Percentiles rank a stretch among this genome's conserved stretches.
Conservation (phyloP, 2,888 invertebrate genomes). For the Drosophila greeni region DNA sequence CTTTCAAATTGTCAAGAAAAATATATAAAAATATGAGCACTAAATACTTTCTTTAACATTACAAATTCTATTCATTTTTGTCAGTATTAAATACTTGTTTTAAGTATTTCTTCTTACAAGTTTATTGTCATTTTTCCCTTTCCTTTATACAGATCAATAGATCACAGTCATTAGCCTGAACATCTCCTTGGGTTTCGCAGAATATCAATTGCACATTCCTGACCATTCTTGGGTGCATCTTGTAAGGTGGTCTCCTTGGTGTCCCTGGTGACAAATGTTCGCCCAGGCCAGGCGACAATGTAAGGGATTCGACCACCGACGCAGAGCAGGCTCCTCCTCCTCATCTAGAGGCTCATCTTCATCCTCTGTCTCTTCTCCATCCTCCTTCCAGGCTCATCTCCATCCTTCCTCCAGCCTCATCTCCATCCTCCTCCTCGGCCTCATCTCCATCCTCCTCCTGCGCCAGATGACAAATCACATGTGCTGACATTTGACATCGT, state of each 20-base stretch:
- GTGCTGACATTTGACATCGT: slow-evolving; percentile 70
- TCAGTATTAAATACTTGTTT: not conserved
- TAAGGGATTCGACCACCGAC: slow-evolving; percentile 41
- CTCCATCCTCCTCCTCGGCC: slow-evolving; percentile 1
- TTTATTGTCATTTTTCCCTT: not conserved
- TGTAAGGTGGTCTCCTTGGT: slow-evolving; percentile 50
- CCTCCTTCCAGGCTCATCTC: not conserved
- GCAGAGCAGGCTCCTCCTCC: slow-evolving; percentile 13
- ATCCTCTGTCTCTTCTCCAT: not conserved
- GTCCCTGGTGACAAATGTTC: slow-evolving; percentile 60
- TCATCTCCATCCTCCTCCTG: slow-evolving; percentile 1
- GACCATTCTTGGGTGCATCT: slow-evolving; percentile 12
- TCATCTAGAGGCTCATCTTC: not conserved
- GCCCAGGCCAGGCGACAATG: slow-evolving; percentile 46
- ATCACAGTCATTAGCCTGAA: slow-evolving; percentile 12
- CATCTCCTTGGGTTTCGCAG: slow-evolving; percentile 16
- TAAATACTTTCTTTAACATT: not conserved
- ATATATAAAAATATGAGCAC: not conserved
- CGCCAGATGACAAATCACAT: slow-evolving; percentile 62
- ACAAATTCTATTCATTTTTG: not conserved
- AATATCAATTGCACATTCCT: slow-evolving; percentile 44
- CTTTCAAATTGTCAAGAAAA: too few species aligned
- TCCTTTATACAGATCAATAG: not conserved
- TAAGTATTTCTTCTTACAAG: not conserved
- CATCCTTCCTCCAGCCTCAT: not conserved